Percentiles rank a stretch among this genome's conserved stretches.
phyloP scores from a whole-genome alignment of 2,113 vertebrate genomes.

The Fregetta grallaria region DNA sequence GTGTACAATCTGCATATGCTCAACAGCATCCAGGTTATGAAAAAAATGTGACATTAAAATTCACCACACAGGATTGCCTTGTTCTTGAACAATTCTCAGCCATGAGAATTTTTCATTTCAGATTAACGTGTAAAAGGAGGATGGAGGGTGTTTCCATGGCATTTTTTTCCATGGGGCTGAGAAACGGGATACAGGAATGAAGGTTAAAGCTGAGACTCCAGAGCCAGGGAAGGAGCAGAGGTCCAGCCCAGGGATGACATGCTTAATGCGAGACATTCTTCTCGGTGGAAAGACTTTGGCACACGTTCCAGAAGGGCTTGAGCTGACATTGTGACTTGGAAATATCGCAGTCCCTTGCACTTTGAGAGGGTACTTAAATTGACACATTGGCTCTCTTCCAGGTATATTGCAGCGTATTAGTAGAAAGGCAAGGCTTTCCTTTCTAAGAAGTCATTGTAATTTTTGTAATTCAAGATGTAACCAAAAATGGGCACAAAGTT shows the following conservation, averaged over 20 bases:
- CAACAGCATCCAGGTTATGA: background rate
- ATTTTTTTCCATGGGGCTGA: background rate
- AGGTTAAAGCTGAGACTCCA: constrained; percentile 4
- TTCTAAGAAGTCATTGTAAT: constrained; percentile 52
- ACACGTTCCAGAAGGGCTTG: constrained; percentile 15
- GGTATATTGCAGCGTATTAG: background rate
- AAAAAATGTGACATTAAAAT: background rate
- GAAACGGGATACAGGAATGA: constrained; percentile 24
- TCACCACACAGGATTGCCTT: accelerated
- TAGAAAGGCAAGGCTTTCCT: constrained; percentile 35
- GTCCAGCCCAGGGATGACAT: background rate
- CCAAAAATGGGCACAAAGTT: constrained; percentile 47
- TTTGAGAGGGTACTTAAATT: constrained; percentile 23
- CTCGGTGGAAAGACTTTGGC: constrained; percentile 40
- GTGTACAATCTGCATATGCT: background rate
- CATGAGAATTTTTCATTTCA: background rate
- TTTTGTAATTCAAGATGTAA: constrained; percentile 36
- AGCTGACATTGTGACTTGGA: constrained; percentile 19
- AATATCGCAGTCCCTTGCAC: background rate
- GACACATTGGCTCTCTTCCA: constrained; percentile 26
- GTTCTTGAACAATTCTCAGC: background rate
- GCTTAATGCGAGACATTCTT: constrained; percentile 52
- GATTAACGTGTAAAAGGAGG: background rate
- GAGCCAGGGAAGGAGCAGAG: background rate
- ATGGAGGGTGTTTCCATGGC: background rate